These are phyloP conservation scores for Parotocinclus haroldoi DNA, from an alignment of 2,797 vertebrate genomes.

Conservation along the genomic window DNA sequence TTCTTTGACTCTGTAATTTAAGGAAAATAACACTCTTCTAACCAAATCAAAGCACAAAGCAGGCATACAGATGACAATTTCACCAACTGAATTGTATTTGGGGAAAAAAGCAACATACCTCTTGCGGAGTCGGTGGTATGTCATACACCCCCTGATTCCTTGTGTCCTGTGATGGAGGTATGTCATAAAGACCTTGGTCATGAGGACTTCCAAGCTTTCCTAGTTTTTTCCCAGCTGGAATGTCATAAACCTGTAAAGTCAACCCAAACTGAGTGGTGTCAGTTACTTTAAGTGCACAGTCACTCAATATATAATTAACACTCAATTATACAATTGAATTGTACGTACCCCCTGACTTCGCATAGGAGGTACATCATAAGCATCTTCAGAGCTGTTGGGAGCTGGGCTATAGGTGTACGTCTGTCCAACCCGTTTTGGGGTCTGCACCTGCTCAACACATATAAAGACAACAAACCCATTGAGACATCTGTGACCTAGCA, in stretches of 20 bases:
- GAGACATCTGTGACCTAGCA: constrained; percentile 1
- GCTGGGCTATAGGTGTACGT: constrained; percentile 81
- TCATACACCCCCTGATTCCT: constrained; percentile 71
- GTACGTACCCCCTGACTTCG: constrained; percentile 85
- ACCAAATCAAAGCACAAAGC: too few species aligned
- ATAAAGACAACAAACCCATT: constrained; percentile 29
- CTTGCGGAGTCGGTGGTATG: constrained; percentile 73
- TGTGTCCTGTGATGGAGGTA: constrained; percentile 66
- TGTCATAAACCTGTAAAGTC: constrained; percentile 83
- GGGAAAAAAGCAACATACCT: constrained; percentile 67
- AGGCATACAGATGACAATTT: too few species aligned
- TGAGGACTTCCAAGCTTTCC: constrained; percentile 65
- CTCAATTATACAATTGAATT: too few species aligned
- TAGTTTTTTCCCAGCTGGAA: constrained; percentile 78
- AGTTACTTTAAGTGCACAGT: background rate
- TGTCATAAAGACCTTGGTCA: constrained; percentile 77
- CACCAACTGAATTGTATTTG: too few species aligned
- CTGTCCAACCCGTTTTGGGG: constrained; percentile 84
- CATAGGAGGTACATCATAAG: constrained; percentile 86
- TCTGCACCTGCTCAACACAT: constrained; percentile 79
- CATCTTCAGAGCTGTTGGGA: constrained; percentile 81
- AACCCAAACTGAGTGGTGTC: background rate
- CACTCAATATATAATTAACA: too few species aligned
- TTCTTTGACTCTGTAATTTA: constrained; percentile 2
- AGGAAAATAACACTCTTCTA: too few species aligned